Evolutionary conservation across 2,113 vertebrate genomes (phyloP).

Genomic region (Mixornis gularis): DNA sequence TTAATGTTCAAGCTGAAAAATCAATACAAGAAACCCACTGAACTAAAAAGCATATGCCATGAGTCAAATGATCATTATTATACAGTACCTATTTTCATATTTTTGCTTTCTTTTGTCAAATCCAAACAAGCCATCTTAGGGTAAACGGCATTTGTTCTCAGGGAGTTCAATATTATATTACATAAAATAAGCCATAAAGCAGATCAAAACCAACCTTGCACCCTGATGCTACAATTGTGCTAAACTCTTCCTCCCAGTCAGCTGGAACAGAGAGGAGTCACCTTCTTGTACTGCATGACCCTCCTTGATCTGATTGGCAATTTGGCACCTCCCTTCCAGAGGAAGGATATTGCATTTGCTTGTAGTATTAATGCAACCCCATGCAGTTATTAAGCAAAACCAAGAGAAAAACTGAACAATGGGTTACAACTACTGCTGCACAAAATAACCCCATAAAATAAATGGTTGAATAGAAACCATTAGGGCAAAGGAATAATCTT

Average conservation of each 20-base stretch:
- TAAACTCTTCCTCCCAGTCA: neutral
- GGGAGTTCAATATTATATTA: neutral
- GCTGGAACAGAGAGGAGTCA: neutral
- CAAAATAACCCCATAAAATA: neutral
- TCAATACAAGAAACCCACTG: constrained; percentile 38
- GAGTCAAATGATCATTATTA: constrained; percentile 19
- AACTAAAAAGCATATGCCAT: constrained; percentile 6
- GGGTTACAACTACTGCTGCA: neutral
- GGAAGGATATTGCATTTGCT: neutral
- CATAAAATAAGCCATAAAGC: neutral
- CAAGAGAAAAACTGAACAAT: neutral
- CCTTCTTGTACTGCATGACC: neutral
- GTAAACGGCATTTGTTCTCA: neutral
- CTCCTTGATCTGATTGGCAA: neutral
- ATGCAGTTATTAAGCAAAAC: neutral
- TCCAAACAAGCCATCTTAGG: neutral
- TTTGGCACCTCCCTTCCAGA: neutral
- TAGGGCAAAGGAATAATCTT: neutral
- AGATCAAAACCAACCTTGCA: neutral
- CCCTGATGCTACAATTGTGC: neutral
- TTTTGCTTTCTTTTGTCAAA: neutral
- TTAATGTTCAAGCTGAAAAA: constrained; percentile 48
- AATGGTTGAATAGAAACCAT: neutral
- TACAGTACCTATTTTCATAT: neutral
- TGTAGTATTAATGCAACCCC: neutral